These are phyloP conservation scores for Microcebus tavaratra DNA, from an alignment of 2,113 vertebrate genomes.

Conservation along the genomic window DNA sequence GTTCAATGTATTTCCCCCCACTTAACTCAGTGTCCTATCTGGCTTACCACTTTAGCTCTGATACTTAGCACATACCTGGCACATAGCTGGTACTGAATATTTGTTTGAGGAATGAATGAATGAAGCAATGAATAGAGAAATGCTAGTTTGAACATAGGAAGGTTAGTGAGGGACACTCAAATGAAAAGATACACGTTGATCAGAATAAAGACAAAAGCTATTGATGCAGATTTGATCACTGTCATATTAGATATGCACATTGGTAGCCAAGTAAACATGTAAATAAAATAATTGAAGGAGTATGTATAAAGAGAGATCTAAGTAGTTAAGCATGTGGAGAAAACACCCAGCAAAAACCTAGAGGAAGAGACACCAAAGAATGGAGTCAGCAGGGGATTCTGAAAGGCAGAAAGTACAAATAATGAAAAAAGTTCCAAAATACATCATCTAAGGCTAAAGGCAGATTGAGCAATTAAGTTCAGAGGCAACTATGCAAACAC, in stretches of 20 bases:
- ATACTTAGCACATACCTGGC: background rate
- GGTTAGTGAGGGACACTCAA: background rate
- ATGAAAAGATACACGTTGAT: background rate
- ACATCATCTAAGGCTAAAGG: background rate
- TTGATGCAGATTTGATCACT: background rate
- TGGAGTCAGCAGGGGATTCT: background rate
- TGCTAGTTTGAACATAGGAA: background rate
- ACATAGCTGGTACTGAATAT: background rate
- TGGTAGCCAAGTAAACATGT: background rate
- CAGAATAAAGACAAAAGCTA: background rate
- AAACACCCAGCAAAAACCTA: background rate
- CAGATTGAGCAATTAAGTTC: background rate
- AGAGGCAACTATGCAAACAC: background rate
- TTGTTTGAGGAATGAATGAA: slow-evolving; percentile 7
- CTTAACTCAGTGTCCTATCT: background rate
- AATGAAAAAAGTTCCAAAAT: background rate
- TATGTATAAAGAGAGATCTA: background rate
- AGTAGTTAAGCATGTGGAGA: background rate
- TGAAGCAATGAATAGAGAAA: background rate
- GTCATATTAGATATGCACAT: background rate
- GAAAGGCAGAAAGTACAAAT: background rate
- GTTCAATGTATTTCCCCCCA: background rate
- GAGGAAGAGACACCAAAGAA: background rate
- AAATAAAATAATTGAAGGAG: background rate
- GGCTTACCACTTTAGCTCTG: background rate